phyloP scores from a whole-genome alignment of 2,797 vertebrate genomes.

The Poecilia picta region DNA sequence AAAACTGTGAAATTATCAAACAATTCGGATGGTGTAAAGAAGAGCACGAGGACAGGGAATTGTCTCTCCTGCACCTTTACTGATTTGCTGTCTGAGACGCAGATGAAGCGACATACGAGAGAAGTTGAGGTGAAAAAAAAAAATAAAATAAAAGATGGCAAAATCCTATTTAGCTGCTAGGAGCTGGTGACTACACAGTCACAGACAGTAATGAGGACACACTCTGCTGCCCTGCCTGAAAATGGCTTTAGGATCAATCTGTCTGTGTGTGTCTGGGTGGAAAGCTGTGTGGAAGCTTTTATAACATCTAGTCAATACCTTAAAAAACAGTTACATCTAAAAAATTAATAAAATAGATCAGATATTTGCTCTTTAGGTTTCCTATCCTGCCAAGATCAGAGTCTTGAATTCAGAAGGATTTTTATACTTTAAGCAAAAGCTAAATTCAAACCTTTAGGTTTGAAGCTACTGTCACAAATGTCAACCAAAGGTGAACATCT shows the following conservation, averaged over 20 bases:
- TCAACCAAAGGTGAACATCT: constrained; percentile 31
- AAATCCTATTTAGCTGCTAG: constrained; percentile 59
- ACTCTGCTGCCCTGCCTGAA: constrained; percentile 66
- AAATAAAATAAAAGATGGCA: constrained; percentile 33
- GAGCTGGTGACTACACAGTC: constrained; percentile 71
- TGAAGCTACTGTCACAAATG: constrained; percentile 19
- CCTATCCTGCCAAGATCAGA: not conserved
- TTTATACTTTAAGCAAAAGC: constrained; percentile 12
- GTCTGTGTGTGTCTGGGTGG: not conserved
- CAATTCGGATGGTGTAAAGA: constrained; percentile 37
- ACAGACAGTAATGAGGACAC: constrained; percentile 74
- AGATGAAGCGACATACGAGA: constrained; percentile 77
- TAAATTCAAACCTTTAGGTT: not conserved
- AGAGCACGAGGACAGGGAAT: constrained; percentile 71
- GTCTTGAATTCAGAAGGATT: not conserved
- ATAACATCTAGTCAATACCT: not conserved
- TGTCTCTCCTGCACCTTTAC: constrained; percentile 72
- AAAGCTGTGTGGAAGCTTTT: not conserved
- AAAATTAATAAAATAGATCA: constrained; percentile 35
- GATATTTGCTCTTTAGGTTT: not conserved
- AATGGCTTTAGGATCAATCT: constrained; percentile 64
- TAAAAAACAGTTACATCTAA: constrained; percentile 2
- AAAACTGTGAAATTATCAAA: constrained; percentile 23
- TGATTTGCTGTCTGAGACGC: constrained; percentile 77
- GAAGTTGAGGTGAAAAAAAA: constrained; percentile 64